These are phyloP conservation scores for Galagoides demidoff DNA, from an alignment of 2,797 vertebrate genomes.

Conservation along the genomic window DNA sequence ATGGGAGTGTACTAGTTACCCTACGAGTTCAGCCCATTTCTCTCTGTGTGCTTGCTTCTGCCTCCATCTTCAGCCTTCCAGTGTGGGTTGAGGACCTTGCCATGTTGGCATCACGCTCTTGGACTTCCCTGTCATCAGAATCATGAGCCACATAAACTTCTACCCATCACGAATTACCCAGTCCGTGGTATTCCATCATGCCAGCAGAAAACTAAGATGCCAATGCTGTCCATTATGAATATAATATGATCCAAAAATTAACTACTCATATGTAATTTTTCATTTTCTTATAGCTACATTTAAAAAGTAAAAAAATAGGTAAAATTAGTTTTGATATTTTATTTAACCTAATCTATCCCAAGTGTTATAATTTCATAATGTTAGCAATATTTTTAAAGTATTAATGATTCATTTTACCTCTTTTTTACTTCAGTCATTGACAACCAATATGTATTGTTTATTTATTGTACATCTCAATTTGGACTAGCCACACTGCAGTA, in stretches of 20 bases:
- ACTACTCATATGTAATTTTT: background rate
- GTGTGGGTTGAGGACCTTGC: background rate
- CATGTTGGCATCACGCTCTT: background rate
- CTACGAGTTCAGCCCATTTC: background rate
- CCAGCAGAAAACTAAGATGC: background rate
- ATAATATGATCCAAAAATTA: background rate
- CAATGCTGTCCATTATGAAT: too few relatives aligned
- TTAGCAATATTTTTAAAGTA: background rate
- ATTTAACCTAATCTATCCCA: background rate
- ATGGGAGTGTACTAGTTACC: background rate
- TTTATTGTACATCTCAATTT: background rate
- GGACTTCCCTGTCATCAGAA: background rate
- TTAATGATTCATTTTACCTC: constrained; percentile 3
- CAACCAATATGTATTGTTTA: background rate
- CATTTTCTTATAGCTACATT: background rate
- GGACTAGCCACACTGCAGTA: background rate
- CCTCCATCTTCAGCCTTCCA: background rate
- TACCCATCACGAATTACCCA: too few relatives aligned
- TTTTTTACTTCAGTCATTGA: background rate
- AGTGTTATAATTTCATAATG: background rate
- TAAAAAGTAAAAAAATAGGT: background rate
- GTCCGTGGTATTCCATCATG: background rate
- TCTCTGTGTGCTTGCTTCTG: background rate
- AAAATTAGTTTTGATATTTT: background rate
- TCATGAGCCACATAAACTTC: background rate